Percentiles rank a stretch among this genome's conserved stretches.
Conservation (phyloP, 2,113 vertebrate species). For the Notothenia rossii region DNA sequence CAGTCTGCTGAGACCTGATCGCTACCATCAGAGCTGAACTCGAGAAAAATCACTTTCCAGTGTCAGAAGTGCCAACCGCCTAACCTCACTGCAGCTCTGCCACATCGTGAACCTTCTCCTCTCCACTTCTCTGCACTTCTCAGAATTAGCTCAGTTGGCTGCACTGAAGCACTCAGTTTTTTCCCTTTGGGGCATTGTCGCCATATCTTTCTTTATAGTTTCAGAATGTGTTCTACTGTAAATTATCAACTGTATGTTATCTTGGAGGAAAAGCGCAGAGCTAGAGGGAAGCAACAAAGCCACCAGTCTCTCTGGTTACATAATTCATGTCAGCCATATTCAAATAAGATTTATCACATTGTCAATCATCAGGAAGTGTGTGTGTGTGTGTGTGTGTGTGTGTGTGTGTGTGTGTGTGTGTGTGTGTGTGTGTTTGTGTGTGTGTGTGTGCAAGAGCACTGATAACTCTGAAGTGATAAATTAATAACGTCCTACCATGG, state of each 20-base stretch:
- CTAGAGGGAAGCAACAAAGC: slow-evolving; percentile 77
- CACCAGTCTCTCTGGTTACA: slow-evolving; percentile 81
- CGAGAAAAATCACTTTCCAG: slow-evolving; percentile 66
- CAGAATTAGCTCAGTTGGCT: slow-evolving; percentile 53
- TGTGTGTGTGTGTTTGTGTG: slow-evolving; percentile 25
- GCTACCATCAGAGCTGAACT: slow-evolving; percentile 65
- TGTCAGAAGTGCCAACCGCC: slow-evolving; percentile 70
- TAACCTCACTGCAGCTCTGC: slow-evolving; percentile 46
- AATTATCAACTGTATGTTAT: slow-evolving; percentile 80
- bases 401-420: slow-evolving; percentile 15
- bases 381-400: slow-evolving; percentile 35
- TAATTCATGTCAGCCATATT: slow-evolving; percentile 87
- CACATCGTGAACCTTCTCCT: slow-evolving; percentile 43
- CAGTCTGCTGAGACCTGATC: slow-evolving; percentile 67
- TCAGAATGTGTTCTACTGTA: slow-evolving; percentile 78
- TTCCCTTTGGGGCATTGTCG: slow-evolving; percentile 69
- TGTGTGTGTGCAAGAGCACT: slow-evolving; percentile 35
- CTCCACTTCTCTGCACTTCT: slow-evolving; percentile 50
- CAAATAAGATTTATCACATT: slow-evolving; percentile 87
- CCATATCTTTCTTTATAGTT: slow-evolving; percentile 70
- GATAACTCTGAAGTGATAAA: slow-evolving; percentile 83
- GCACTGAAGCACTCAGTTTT: slow-evolving; percentile 54
- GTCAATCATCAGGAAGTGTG: slow-evolving; percentile 80
- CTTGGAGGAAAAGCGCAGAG: slow-evolving; percentile 71
- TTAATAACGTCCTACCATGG: slow-evolving; percentile 82